Conservation (phyloP, 2,888 invertebrate genomes). For the Arenicola marina region DNA sequence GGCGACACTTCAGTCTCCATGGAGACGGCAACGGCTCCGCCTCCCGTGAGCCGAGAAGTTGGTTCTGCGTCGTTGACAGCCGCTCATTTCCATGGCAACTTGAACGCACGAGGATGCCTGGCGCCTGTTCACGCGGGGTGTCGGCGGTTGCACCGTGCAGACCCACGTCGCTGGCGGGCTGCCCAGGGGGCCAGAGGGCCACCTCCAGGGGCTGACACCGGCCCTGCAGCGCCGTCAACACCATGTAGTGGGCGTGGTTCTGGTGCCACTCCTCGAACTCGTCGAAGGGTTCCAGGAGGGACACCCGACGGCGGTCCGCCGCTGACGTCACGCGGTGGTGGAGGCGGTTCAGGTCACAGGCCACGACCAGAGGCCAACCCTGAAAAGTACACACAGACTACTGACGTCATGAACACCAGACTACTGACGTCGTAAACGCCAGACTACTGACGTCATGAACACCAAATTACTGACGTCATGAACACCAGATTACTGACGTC, state of each 20-base stretch:
- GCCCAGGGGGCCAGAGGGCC: background rate
- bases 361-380: constrained; percentile 55
- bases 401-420: too few relatives aligned
- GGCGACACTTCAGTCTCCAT: too few relatives aligned
- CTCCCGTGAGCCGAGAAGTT: too few relatives aligned
- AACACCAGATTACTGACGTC: too few relatives aligned
- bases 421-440: too few relatives aligned
- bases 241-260: constrained; percentile 63
- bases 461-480: too few relatives aligned
- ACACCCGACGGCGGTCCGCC: constrained; percentile 53
- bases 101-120: background rate
- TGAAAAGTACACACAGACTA: constrained; percentile 29
- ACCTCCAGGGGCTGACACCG: background rate
- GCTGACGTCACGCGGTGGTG: constrained; percentile 46
- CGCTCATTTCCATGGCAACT: constrained; percentile 2
- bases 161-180: background rate
- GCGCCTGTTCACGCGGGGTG: background rate
- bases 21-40: too few relatives aligned
- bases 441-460: too few relatives aligned
- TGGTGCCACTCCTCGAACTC: constrained; percentile 65
- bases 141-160: background rate
- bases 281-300: constrained; percentile 63
- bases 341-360: constrained; percentile 59
- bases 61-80: too few relatives aligned
- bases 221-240: constrained; percentile 44